Conservation (phyloP, 92 coral and sea anemone species). For the Pocillopora grandis region DNA sequence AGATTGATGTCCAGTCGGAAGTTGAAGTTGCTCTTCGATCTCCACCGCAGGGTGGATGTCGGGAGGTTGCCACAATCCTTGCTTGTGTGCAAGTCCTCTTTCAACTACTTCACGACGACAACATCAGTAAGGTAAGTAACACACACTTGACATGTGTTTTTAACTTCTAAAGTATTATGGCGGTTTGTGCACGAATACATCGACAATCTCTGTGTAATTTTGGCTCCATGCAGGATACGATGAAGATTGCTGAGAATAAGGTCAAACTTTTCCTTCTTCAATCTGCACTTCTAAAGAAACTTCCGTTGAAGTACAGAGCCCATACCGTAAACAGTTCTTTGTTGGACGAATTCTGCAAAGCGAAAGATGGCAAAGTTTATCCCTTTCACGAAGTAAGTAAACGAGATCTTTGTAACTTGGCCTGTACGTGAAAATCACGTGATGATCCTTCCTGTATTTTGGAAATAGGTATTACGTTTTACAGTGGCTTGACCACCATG, state of each 20-base stretch:
- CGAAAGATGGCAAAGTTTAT: slow-evolving; percentile 10
- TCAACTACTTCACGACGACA: neutral
- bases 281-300: slow-evolving; percentile 41
- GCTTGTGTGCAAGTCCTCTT: neutral
- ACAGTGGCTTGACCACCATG: no score
- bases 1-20: slow-evolving; percentile 6
- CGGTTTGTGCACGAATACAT: neutral
- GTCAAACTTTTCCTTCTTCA: slow-evolving; percentile 49
- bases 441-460: neutral
- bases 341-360: slow-evolving; percentile 15
- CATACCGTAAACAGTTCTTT: slow-evolving; percentile 24
- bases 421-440: neutral
- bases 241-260: slow-evolving; percentile 13
- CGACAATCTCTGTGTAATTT: no score
- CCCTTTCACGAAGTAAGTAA: slow-evolving; percentile 32
- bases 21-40: slow-evolving; percentile 11
- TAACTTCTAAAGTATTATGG: no score
- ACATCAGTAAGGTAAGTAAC: neutral
- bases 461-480: no score
- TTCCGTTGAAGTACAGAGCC: slow-evolving; percentile 57
- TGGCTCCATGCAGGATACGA: neutral
- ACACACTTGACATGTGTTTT: no score
- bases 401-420: no score
- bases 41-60: slow-evolving; percentile 7
- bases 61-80: slow-evolving; percentile 19